Evolutionary conservation across 2,113 vertebrate species (phyloP), one percentile per base, ranked within the genome.

Genomic region (Pterophyllum scalare): DNA sequence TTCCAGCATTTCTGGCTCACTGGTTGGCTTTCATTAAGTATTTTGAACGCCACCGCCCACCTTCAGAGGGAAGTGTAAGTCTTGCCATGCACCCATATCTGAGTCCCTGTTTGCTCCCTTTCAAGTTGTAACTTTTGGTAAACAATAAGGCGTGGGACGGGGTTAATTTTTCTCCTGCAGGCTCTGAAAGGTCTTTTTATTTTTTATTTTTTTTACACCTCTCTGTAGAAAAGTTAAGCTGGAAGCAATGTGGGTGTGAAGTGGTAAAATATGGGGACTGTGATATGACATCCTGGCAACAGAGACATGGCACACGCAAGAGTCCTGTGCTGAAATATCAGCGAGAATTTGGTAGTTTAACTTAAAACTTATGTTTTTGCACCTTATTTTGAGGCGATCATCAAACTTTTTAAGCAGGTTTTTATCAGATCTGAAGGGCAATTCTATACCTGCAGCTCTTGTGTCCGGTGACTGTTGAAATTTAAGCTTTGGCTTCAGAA

Each of bases 141-240:
- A 52, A 70, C 64, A 13, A 14, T 49, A 7, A 20, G 24, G 10
- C 15, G 49, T 24, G 7, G 65, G 28, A 17, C 43, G 28, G 43
- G 43, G 43, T 72, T 52, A 7, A 24, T 26, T 52, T 59, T 52
- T 72, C 17, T 31, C 65, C 43, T 70, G 20, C 43, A 20, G 28
- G 43, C 65, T 70, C 65, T 52, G 17, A 20, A 70, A 46, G 43
- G 43, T 15, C 14, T 54, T 56, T 28, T 57, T n/a, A n/a, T n/a
- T n/a, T n/a, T n/a, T n/a, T n/a, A 3, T 14, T 15, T 5, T 5
- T 35, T 35, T 35, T 7, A 2, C 35, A n/a, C n/a, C n/a, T n/a
- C 35, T 52, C 22, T 84, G n/a, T 49, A 78, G 86, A 81, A 62
- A 74, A 1, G 54, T 61, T 74, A 85, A 80, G 60, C 24, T 54